Conservation (phyloP, 2,888 invertebrate genomes). For the Catocala fraxini region DNA sequence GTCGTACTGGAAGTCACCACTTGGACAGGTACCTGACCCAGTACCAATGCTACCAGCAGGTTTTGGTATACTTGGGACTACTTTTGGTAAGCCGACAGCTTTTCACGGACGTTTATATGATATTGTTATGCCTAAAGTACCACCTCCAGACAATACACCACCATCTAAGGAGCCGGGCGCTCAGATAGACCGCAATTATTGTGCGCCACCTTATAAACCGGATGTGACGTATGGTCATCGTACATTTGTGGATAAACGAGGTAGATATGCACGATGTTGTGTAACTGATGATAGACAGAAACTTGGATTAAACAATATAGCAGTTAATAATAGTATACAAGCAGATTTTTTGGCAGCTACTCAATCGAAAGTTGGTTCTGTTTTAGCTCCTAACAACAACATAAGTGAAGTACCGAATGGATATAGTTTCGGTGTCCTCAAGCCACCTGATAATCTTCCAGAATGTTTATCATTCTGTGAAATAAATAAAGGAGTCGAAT, state of each 20-base stretch:
- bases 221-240: constrained; percentile 79
- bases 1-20: constrained; percentile 74
- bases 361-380: constrained; percentile 72
- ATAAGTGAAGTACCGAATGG: constrained; percentile 77
- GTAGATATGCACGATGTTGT: constrained; percentile 80
- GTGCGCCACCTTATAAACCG: constrained; percentile 74
- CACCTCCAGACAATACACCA: constrained; percentile 68
- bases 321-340: constrained; percentile 72
- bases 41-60: constrained; percentile 77
- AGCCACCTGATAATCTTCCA: constrained; percentile 75
- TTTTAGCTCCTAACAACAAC: constrained; percentile 83
- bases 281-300: constrained; percentile 71
- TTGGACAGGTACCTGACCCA: constrained; percentile 67
- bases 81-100: constrained; percentile 70
- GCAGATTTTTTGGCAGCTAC: constrained; percentile 71
- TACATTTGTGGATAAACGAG: constrained; percentile 78
- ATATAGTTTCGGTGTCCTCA: constrained; percentile 78
- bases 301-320: constrained; percentile 69
- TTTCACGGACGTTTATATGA: constrained; percentile 71
- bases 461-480: constrained; percentile 76
- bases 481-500: constrained; percentile 68
- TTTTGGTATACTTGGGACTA: constrained; percentile 64
- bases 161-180: constrained; percentile 59
- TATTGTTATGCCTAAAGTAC: constrained; percentile 73
- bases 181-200: constrained; percentile 69